Evolutionary conservation across 1,140 invertebrate genomes (phyloP).

Genomic region (Drosophila virilis): DNA sequence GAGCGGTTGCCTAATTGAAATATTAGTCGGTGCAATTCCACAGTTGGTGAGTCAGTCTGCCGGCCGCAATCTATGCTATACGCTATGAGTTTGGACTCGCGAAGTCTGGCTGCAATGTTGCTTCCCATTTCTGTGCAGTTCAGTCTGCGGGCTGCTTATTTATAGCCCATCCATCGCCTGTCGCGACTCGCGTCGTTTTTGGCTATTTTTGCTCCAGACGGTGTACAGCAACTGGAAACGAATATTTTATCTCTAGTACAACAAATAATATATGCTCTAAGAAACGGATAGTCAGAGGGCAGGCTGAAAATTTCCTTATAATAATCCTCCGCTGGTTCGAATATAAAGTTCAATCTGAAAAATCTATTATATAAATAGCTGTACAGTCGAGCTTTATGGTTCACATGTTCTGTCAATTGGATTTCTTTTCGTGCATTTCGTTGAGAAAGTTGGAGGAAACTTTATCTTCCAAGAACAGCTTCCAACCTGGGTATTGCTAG

Average conservation of each 20-base stretch:
- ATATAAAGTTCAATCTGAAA: no score
- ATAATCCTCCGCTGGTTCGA: no score
- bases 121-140: slow-evolving; percentile 42
- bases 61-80: slow-evolving; percentile 9
- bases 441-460: no score
- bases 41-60: slow-evolving; percentile 50
- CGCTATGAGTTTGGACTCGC: slow-evolving; percentile 11
- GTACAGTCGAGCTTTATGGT: no score
- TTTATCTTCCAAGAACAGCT: no score
- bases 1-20: slow-evolving; percentile 71
- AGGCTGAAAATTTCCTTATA: no score
- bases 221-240: slow-evolving; percentile 56
- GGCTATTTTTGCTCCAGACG: slow-evolving; percentile 74
- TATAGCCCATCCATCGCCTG: slow-evolving; percentile 78
- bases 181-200: slow-evolving; percentile 71
- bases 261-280: slow-evolving; percentile 34
- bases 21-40: slow-evolving; percentile 65
- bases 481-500: no score
- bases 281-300: no score
- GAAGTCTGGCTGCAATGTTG: slow-evolving; percentile 19
- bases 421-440: no score
- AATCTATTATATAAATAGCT: no score
- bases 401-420: no score
- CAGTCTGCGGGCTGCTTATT: slow-evolving; percentile 70
- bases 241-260: slow-evolving; percentile 12